A percentile compares a stretch with the other conserved stretches of the same genome.
Evolutionary conservation across 2,113 vertebrate species (phyloP).

Genomic region (Amphiprion ocellaris): DNA sequence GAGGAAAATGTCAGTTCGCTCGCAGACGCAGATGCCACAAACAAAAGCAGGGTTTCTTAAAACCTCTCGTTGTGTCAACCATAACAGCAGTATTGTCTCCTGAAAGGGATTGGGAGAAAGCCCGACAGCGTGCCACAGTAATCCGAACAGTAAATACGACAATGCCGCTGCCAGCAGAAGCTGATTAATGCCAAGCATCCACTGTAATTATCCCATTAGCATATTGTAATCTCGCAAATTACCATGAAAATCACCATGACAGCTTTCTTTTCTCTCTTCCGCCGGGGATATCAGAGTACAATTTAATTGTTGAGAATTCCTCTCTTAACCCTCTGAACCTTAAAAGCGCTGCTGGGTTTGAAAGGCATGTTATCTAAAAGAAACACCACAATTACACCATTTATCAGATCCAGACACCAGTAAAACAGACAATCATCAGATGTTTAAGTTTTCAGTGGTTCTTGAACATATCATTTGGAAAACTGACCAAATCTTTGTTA

Average conservation of each 20-base stretch:
- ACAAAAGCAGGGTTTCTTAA: conserved; percentile 35
- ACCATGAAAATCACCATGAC: conserved; percentile 75
- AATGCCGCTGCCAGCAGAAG: conserved; percentile 50
- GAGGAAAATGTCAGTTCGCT: conserved; percentile 31
- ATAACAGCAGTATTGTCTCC: conserved; percentile 16
- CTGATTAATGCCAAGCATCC: conserved; percentile 73
- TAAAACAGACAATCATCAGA: no score
- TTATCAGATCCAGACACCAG: conserved; percentile 13
- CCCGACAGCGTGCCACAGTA: conserved; percentile 13
- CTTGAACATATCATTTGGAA: no score
- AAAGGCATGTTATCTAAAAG: no score
- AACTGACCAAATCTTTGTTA: no score
- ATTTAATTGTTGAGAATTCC: conserved; percentile 35
- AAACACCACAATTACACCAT: conserved; percentile 45
- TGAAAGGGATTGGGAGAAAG: conserved; percentile 14
- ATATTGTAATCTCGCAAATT: conserved; percentile 82
- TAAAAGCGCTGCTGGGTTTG: no score
- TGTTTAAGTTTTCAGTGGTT: no score
- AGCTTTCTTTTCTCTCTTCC: conserved; percentile 66
- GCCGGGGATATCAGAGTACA: conserved; percentile 21
- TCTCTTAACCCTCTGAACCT: no score
- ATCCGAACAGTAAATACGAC: conserved; percentile 66
- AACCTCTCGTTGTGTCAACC: conserved; percentile 22
- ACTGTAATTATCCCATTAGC: conserved; percentile 82
- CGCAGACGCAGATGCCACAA: conserved; percentile 17